Evolutionary conservation across 2,797 vertebrate species (phyloP), one percentile per base, ranked within the genome.

Genomic region (Rhinophrynus dorsalis): DNA sequence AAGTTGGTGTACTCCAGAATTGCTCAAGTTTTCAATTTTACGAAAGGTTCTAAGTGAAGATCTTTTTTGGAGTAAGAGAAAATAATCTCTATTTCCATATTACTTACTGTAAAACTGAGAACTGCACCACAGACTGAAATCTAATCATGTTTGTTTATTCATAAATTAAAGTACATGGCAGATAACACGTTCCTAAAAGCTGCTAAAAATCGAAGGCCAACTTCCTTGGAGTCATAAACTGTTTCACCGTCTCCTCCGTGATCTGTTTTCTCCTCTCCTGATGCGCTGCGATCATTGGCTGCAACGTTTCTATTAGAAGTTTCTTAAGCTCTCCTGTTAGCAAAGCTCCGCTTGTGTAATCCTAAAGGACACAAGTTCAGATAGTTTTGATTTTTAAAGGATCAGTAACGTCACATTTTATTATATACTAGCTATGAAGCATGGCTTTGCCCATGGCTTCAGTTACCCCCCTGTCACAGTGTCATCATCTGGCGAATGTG

Each of bases 291-390:
- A 99, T 88, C 79, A 99, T 81, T 2, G 96, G 96, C 86, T 99
- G 97, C 68, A 99, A 86, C 0, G 93, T 95, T 45, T 97, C 94
- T 2, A 97, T 93, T 63, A 99, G 85, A 0, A 80, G 60, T 83
- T 97, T 97, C 91, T 99, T 99, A 60, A 99, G 90, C 63, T 99
- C 96, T 0, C 97, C 97, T 0, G 97, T 99, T 47, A 99, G 89
- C 56, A 99, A 82, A 2, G 91, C 92, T 38, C 97, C 97, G 12
- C 94, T 97, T 27, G 81, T 79, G 68, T 99, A 99, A 21, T 97
- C 96, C 97, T 99, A 83, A 27, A 37, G 65, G 26, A 81, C 55
- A 50, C 7, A 13, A 24, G 6, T n/a, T n/a, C n/a, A n/a, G n/a
- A n/a, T n/a, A n/a, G n/a, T n/a, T n/a, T n/a, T n/a, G n/a, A n/a